phyloP scores from a whole-genome alignment of 1,140 invertebrate species.

The Bombyx mori region ASM3026992v2 NC_085110.1:10562501-10563000 shows the following conservation, averaged over 20 bases:
- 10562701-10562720: no score
- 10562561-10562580: constrained; percentile 3
- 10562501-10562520: constrained; percentile 6
- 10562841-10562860: constrained; percentile 1
- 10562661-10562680: no score
- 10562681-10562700: no score
- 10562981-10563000: no score
- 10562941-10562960: no score
- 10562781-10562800: constrained; percentile 21
- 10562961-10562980: no score
- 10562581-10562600: no score
- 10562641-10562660: no score
- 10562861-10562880: constrained; percentile 1
- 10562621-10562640: no score
- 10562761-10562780: constrained; percentile 19
- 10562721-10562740: background rate
- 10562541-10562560: constrained; percentile 1
- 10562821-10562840: constrained; percentile 9
- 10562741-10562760: constrained; percentile 14
- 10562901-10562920: background rate
- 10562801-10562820: constrained; percentile 21
- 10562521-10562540: constrained; percentile 3
- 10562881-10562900: constrained; percentile 2
- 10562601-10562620: no score
- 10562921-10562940: no score